Conservation (phyloP, 2,888 invertebrate genomes). For the Antitype chi region DNA sequence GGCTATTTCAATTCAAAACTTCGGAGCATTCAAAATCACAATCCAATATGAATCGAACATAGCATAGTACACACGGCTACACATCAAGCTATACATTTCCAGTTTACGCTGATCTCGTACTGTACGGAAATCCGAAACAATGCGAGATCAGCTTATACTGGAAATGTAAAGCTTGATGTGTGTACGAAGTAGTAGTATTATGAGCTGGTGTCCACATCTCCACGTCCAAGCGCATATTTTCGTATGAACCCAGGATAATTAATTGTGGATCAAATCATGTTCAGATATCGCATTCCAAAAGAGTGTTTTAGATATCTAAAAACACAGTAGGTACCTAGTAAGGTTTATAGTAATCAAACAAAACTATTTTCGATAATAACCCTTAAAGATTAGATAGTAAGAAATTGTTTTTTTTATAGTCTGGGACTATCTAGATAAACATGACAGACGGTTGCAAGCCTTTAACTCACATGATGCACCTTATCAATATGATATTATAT, state of each 20-base stretch:
- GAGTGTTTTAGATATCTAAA: background rate
- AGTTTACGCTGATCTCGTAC: too few species aligned
- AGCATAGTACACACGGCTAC: too few species aligned
- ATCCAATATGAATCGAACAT: background rate
- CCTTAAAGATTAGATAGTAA: slow-evolving; percentile 6
- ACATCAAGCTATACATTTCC: too few species aligned
- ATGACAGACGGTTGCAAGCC: slow-evolving; percentile 30
- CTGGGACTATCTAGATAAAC: slow-evolving; percentile 8
- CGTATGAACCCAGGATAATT: background rate
- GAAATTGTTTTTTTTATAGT: background rate
- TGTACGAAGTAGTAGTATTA: too few species aligned
- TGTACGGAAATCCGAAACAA: too few species aligned
- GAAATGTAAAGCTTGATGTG: too few species aligned
- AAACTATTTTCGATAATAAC: slow-evolving; percentile 7
- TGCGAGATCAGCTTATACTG: too few species aligned
- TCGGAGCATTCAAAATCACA: background rate
- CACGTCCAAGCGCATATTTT: background rate
- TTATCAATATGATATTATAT: background rate
- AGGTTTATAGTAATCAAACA: background rate
- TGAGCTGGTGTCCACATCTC: background rate
- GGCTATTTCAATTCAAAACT: background rate
- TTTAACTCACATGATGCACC: slow-evolving; percentile 5
- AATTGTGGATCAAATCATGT: background rate
- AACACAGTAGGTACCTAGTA: background rate
- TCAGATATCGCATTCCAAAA: background rate